A percentile compares a stretch with the other conserved stretches of the same genome.
Conservation (phyloP, 2,888 invertebrate genomes). For the Terebella lapidaria region DNA sequence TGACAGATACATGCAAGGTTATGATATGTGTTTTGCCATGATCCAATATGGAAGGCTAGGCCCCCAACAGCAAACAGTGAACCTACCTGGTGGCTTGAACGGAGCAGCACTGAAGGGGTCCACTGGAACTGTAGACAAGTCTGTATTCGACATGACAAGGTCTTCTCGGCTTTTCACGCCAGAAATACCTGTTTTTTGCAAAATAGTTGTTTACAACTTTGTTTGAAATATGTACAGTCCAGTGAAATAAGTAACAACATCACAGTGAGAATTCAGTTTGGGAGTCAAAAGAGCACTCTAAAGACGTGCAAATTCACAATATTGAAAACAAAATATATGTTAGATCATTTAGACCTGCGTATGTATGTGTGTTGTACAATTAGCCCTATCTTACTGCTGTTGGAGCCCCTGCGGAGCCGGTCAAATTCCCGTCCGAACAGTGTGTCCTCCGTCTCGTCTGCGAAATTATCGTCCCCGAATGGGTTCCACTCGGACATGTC, state of each 20-base stretch:
- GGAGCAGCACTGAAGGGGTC: conserved; percentile 77
- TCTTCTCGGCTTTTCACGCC: conserved; percentile 69
- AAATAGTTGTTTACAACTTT: no score
- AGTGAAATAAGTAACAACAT: no score
- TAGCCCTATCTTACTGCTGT: conserved; percentile 75
- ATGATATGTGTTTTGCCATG: neutral
- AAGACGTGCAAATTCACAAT: no score
- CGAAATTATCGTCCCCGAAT: conserved; percentile 69
- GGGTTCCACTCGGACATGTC: conserved; percentile 77
- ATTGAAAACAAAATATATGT: no score
- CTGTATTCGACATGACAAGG: conserved; percentile 59
- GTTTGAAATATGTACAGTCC: no score
- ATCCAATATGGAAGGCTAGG: neutral
- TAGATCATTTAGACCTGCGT: no score
- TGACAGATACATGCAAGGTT: no score
- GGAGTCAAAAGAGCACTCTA: no score
- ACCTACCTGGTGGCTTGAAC: conserved; percentile 57
- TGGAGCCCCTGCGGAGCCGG: conserved; percentile 72
- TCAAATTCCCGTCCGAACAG: conserved; percentile 80
- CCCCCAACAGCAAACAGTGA: neutral
- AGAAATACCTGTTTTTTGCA: conserved; percentile 63
- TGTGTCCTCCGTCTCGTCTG: conserved; percentile 72
- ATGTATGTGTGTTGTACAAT: no score
- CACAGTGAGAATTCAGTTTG: no score
- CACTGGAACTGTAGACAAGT: conserved; percentile 5